Conservation (phyloP, 2,797 vertebrate species). For the Microctenopoma stevenorrisi region DNA sequence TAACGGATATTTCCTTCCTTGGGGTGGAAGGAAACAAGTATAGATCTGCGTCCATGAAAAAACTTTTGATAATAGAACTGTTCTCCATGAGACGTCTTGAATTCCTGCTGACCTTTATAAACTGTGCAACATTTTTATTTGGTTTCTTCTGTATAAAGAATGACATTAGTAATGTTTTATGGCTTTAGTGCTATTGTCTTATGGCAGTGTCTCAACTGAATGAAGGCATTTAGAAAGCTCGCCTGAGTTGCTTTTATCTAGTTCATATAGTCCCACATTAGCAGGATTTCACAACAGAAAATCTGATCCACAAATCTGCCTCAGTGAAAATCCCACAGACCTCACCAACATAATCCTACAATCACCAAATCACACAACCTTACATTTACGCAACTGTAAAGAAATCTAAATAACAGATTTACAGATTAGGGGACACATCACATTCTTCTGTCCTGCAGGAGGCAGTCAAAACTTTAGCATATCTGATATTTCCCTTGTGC, state of each 20-base stretch:
- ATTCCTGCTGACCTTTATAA: constrained; percentile 48
- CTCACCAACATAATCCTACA: too few species aligned
- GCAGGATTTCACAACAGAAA: background rate
- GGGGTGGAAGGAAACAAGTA: constrained; percentile 50
- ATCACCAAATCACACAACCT: too few species aligned
- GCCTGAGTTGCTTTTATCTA: background rate
- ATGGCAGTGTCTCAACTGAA: constrained; percentile 12
- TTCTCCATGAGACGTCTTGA: constrained; percentile 23
- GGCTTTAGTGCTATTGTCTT: constrained; percentile 39
- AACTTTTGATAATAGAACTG: constrained; percentile 50
- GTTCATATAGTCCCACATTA: background rate
- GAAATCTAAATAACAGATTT: too few species aligned
- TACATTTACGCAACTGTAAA: too few species aligned
- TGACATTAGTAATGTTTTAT: constrained; percentile 13
- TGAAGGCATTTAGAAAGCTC: background rate
- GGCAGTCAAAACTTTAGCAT: too few species aligned
- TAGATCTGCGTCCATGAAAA: constrained; percentile 51
- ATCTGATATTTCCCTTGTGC: too few species aligned
- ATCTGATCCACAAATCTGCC: too few species aligned
- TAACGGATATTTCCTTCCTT: constrained; percentile 64
- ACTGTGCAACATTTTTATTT: constrained; percentile 24
- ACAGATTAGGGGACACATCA: too few species aligned
- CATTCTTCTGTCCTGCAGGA: too few species aligned
- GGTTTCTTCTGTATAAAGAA: constrained; percentile 24
- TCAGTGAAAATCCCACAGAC: too few species aligned